phyloP scores from a whole-genome alignment of 1,140 invertebrate genomes.

The Vollenhovia emeryi region DNA sequence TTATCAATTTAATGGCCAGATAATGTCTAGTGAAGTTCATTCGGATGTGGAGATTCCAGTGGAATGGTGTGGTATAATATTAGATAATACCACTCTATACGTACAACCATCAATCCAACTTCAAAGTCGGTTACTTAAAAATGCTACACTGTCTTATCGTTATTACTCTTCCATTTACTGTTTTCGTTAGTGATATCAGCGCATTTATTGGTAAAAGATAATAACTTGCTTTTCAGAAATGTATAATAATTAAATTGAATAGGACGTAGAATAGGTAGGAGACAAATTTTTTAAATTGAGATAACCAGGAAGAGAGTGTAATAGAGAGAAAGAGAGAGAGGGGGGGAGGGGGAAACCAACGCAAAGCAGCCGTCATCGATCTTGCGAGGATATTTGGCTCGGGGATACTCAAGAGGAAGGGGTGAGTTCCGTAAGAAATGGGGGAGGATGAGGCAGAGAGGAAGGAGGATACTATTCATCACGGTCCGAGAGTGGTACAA shows the following conservation, averaged over 20 bases:
- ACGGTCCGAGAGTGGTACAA: slow-evolving; percentile 61
- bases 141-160: slow-evolving; percentile 1
- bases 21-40: slow-evolving; percentile 14
- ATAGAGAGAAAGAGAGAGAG: not conserved
- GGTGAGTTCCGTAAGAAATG: not conserved
- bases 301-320: not conserved
- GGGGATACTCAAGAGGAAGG: slow-evolving; percentile 12
- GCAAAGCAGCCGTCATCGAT: slow-evolving; percentile 22
- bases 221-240: not conserved
- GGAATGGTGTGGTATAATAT: slow-evolving; percentile 6
- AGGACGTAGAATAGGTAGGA: not conserved
- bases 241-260: not conserved
- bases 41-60: not conserved
- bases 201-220: not conserved
- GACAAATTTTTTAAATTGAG: not conserved
- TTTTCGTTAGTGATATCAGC: not conserved
- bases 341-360: not conserved
- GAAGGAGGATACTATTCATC: slow-evolving; percentile 62
- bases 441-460: not conserved
- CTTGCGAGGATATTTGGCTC: slow-evolving; percentile 6
- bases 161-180: not conserved
- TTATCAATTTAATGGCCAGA: slow-evolving; percentile 27
- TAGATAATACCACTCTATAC: slow-evolving; percentile 35
- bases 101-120: not conserved
- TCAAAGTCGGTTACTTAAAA: slow-evolving; percentile 23